Evolutionary conservation across 2,888 invertebrate genomes (phyloP).

Genomic region (Galerucella calmariensis): DNA sequence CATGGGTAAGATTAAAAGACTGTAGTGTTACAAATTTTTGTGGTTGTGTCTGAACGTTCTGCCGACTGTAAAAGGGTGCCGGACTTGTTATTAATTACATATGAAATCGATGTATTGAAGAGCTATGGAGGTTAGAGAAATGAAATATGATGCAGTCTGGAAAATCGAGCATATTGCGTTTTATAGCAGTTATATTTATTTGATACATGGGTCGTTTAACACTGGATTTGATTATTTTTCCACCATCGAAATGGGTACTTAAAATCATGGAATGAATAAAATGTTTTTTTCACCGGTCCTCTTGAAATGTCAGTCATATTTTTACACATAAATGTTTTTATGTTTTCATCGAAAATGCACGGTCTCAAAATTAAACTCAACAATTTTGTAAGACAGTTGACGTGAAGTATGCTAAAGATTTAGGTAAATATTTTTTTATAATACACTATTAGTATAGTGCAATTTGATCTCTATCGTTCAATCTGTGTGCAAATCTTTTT

Average conservation of each 20-base stretch:
- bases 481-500: too few relatives aligned
- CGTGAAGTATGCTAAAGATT: too few relatives aligned
- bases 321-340: too few relatives aligned
- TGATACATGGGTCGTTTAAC: constrained; percentile 5
- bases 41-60: constrained; percentile 8
- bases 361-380: too few relatives aligned
- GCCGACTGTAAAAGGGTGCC: constrained; percentile 18
- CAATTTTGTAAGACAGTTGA: too few relatives aligned
- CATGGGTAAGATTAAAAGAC: constrained; percentile 19
- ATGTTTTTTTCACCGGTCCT: not conserved
- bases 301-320: not conserved
- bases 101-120: constrained; percentile 11
- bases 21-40: constrained; percentile 18
- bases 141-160: constrained; percentile 12
- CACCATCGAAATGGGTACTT: not conserved
- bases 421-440: too few relatives aligned
- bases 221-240: not conserved
- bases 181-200: constrained; percentile 13
- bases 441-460: too few relatives aligned
- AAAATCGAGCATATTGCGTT: constrained; percentile 16
- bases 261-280: not conserved
- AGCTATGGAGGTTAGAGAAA: not conserved
- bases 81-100: constrained; percentile 11
- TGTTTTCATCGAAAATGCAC: too few relatives aligned
- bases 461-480: too few relatives aligned